Percentiles rank a stretch among this genome's conserved stretches.
Evolutionary conservation across 2,797 vertebrate species (phyloP).

Genomic region (Amblyopsis hoosieri): DNA sequence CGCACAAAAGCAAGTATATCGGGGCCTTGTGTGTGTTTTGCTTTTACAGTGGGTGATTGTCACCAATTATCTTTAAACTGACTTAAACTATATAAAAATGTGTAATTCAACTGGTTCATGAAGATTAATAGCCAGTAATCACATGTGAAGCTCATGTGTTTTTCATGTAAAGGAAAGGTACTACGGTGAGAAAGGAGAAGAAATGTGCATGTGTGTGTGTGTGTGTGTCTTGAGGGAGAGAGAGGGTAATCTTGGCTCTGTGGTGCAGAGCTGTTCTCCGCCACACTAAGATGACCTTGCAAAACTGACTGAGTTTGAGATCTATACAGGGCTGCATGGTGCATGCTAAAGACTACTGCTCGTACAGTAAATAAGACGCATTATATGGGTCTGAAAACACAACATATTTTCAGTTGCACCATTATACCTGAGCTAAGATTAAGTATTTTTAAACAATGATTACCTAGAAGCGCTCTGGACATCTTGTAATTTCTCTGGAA

Average conservation of each 20-base stretch:
- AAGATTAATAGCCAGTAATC: too few species aligned
- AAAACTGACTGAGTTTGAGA: slow-evolving; percentile 41
- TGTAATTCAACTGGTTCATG: too few species aligned
- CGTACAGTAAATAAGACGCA: not conserved
- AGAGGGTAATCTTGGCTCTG: slow-evolving; percentile 27
- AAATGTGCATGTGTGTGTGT: not conserved
- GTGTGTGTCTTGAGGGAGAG: not conserved
- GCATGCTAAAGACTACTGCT: not conserved
- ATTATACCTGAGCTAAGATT: too few species aligned
- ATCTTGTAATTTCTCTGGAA: slow-evolving; percentile 89
- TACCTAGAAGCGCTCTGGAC: slow-evolving; percentile 93
- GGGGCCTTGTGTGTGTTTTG: too few species aligned
- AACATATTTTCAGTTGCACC: too few species aligned
- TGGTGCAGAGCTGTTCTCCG: slow-evolving; percentile 41
- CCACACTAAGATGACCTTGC: slow-evolving; percentile 52
- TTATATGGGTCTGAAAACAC: too few species aligned
- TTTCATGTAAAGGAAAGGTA: slow-evolving; percentile 5
- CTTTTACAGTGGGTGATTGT: too few species aligned
- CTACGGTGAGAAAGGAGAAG: not conserved
- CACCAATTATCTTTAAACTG: too few species aligned
- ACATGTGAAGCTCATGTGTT: too few species aligned
- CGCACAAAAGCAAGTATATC: too few species aligned
- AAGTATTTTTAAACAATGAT: slow-evolving; percentile 21
- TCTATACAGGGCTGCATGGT: slow-evolving; percentile 12
- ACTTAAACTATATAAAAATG: too few species aligned